Percentiles rank a stretch among this genome's conserved stretches.
phyloP scores from a whole-genome alignment of 2,888 invertebrate species.

The Stratiomys singularior region DNA sequence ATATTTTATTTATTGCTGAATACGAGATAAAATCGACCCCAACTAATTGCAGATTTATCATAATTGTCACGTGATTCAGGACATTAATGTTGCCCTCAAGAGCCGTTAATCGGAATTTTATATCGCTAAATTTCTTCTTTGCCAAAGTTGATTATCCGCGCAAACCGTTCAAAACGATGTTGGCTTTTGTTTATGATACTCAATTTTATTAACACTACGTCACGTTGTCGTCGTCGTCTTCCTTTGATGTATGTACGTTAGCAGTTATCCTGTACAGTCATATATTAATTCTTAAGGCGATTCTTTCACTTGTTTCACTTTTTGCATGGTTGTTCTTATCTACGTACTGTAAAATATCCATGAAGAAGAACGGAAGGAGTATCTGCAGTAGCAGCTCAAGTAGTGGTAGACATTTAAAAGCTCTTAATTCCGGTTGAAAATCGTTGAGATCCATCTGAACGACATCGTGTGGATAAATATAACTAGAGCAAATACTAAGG shows the following conservation, averaged over 20 bases:
- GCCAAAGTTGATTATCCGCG: neutral
- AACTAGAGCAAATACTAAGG: neutral
- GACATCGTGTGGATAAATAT: neutral
- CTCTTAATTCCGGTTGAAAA: neutral
- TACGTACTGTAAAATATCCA: no score
- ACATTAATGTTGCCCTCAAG: conserved; percentile 12
- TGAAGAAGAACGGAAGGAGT: no score
- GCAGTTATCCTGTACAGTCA: neutral
- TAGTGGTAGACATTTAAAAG: neutral
- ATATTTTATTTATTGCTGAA: neutral
- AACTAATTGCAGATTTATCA: neutral
- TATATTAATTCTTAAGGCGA: neutral
- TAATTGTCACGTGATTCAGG: neutral
- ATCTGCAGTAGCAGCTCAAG: neutral
- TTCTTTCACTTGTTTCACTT: neutral
- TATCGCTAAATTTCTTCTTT: neutral
- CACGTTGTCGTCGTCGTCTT: neutral
- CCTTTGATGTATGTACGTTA: no score
- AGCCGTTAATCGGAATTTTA: conserved; percentile 1
- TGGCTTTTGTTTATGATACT: conserved; percentile 6
- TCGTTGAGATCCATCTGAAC: neutral
- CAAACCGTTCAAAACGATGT: neutral
- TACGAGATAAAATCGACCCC: neutral
- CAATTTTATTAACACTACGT: conserved; percentile 1
- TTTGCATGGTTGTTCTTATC: neutral